A percentile compares a stretch with the other conserved stretches of the same genome.
Evolutionary conservation across 2,797 vertebrate species (phyloP).

Genomic region (Gobionotothen gibberifrons): DNA sequence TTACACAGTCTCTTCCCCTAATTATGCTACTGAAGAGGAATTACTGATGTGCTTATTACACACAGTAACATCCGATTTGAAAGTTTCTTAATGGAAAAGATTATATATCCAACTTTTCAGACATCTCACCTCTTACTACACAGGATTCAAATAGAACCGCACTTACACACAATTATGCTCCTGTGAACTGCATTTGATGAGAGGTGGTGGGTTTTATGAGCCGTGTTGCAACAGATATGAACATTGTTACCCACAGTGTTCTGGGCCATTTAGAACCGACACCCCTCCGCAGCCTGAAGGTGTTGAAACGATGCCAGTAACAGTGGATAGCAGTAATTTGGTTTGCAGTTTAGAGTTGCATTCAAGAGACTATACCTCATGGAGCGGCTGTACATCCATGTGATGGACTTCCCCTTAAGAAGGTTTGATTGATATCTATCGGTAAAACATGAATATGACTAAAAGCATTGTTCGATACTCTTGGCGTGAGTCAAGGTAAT

Average conservation of each 20-base stretch:
- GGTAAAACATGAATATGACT: slow-evolving; percentile 53
- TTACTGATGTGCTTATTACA: slow-evolving; percentile 25
- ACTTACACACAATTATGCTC: slow-evolving; percentile 32
- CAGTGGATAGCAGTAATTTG: slow-evolving; percentile 56
- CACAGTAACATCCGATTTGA: neutral
- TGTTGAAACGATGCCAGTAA: slow-evolving; percentile 54
- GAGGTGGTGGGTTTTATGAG: slow-evolving; percentile 51
- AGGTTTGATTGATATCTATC: slow-evolving; percentile 63
- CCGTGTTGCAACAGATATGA: slow-evolving; percentile 38
- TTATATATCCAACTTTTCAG: slow-evolving; percentile 4
- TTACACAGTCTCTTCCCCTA: slow-evolving; percentile 45
- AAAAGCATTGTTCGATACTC: slow-evolving; percentile 55
- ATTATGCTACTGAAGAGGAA: slow-evolving; percentile 37
- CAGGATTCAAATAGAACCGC: slow-evolving; percentile 16
- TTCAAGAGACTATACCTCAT: slow-evolving; percentile 66
- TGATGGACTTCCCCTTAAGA: slow-evolving; percentile 67
- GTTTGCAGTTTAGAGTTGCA: slow-evolving; percentile 57
- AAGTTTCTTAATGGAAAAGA: neutral
- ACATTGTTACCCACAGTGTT: slow-evolving; percentile 27
- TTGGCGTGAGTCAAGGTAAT: slow-evolving; percentile 46
- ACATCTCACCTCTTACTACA: slow-evolving; percentile 13
- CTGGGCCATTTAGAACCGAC: slow-evolving; percentile 46
- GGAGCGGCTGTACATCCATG: slow-evolving; percentile 56
- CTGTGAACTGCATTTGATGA: slow-evolving; percentile 48
- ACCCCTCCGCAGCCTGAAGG: slow-evolving; percentile 55